Percentiles rank a stretch among this genome's conserved stretches.
Evolutionary conservation across 2,113 vertebrate species (phyloP).

Genomic region (Smithornis capensis): DNA sequence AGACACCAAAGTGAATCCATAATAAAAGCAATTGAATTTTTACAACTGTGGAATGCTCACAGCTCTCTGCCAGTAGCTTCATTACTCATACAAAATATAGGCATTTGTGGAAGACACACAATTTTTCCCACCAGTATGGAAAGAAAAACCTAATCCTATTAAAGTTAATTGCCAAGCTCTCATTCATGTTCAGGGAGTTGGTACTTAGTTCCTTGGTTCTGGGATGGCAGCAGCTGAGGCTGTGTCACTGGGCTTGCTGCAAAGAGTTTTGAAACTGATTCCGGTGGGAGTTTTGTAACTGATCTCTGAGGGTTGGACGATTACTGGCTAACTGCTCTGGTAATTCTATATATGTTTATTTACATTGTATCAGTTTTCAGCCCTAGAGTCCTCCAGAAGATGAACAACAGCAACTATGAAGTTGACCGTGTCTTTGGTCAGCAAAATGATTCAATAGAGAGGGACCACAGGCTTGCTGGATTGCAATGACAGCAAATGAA

Average conservation of each 20-base stretch:
- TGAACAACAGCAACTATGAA: background rate
- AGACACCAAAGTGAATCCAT: background rate
- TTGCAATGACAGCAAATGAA: background rate
- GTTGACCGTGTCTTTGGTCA: background rate
- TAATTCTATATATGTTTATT: background rate
- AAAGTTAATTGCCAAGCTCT: background rate
- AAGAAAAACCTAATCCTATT: background rate
- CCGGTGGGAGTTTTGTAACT: background rate
- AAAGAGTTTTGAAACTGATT: background rate
- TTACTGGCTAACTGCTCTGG: background rate
- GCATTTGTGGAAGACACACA: background rate
- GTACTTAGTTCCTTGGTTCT: background rate
- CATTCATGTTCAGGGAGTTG: background rate
- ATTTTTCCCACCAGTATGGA: background rate
- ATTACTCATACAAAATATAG: background rate
- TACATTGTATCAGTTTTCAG: background rate
- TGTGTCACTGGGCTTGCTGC: background rate
- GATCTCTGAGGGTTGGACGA: background rate
- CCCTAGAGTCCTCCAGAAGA: background rate
- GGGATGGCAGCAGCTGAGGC: background rate
- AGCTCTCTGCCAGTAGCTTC: background rate
- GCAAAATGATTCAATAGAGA: background rate
- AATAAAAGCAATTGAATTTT: conserved; percentile 14
- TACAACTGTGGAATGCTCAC: background rate
- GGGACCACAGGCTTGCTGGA: background rate